Evolutionary conservation across 1,140 invertebrate species (phyloP).

Genomic region (Megathymus violae): DNA sequence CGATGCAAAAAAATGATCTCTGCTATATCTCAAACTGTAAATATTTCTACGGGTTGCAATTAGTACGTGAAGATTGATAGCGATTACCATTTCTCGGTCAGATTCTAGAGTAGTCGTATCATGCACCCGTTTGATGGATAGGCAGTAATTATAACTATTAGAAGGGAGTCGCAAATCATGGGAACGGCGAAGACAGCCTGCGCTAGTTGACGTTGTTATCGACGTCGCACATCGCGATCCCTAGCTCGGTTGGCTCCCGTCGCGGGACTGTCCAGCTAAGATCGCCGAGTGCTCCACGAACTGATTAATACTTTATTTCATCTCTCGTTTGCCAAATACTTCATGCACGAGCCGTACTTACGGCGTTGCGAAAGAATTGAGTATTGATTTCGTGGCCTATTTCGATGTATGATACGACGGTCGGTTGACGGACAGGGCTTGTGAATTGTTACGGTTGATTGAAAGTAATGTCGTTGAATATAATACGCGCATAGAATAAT

Average conservation of each 20-base stretch:
- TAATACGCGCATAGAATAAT: no score
- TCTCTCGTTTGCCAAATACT: conserved; percentile 65
- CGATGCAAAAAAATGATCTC: conserved; percentile 72
- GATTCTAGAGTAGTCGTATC: conserved; percentile 61
- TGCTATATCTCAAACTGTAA: conserved; percentile 72
- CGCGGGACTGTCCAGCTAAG: conserved; percentile 53
- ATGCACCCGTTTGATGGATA: conserved; percentile 75
- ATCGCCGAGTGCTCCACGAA: conserved; percentile 43
- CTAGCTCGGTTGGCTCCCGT: conserved; percentile 47
- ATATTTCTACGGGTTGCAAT: conserved; percentile 38
- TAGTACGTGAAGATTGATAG: conserved; percentile 53
- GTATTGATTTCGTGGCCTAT: conserved; percentile 69
- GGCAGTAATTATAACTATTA: conserved; percentile 77
- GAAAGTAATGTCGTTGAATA: conserved; percentile 49
- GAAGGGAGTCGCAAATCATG: conserved; percentile 76
- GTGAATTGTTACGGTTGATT: conserved; percentile 50
- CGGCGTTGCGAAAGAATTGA: conserved; percentile 61
- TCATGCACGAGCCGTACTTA: conserved; percentile 62
- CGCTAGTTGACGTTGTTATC: conserved; percentile 75
- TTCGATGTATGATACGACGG: conserved; percentile 70
- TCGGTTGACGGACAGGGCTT: conserved; percentile 63
- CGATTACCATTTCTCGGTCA: conserved; percentile 52
- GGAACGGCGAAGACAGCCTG: conserved; percentile 71
- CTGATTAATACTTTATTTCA: conserved; percentile 75
- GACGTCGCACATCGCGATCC: conserved; percentile 70